A percentile compares a stretch with the other conserved stretches of the same genome.
Evolutionary conservation across 2,888 invertebrate species (phyloP).

Genomic region (Pseudolycoriella hygida): DNA sequence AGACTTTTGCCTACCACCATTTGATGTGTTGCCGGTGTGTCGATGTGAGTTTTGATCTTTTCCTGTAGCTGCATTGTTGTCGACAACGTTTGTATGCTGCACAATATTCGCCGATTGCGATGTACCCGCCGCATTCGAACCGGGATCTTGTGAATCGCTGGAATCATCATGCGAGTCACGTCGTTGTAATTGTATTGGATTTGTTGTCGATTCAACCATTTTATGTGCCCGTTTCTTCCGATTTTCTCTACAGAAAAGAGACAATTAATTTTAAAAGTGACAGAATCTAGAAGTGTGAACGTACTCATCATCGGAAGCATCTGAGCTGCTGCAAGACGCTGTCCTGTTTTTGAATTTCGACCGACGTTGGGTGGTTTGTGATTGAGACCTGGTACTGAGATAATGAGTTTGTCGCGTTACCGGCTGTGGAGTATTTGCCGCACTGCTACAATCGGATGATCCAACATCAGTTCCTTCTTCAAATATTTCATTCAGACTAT

Average conservation of each 20-base stretch:
- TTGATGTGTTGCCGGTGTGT: constrained; percentile 13
- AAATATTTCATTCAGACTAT: constrained; percentile 44
- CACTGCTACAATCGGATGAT: constrained; percentile 13
- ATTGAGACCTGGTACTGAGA: constrained; percentile 11
- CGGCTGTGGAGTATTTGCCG: constrained; percentile 15
- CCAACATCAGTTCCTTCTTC: constrained; percentile 37
- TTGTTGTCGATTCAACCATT: constrained; percentile 37
- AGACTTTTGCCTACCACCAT: constrained; percentile 11
- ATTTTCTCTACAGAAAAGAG: constrained; percentile 33
- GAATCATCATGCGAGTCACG: constrained; percentile 74
- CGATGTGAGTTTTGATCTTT: constrained; percentile 3
- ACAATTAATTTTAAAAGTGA: too few species aligned
- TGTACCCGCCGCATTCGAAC: constrained; percentile 26
- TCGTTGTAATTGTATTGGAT: constrained; percentile 40
- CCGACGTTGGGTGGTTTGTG: constrained; percentile 34
- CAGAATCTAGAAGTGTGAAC: too few species aligned
- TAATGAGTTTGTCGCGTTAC: constrained; percentile 16
- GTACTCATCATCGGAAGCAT: constrained; percentile 70
- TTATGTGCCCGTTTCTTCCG: constrained; percentile 66
- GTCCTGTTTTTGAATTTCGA: constrained; percentile 54
- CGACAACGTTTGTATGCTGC: not conserved
- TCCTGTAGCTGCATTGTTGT: constrained; percentile 10
- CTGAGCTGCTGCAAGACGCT: constrained; percentile 88
- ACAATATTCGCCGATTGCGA: not conserved
- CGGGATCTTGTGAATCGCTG: constrained; percentile 65